Evolutionary conservation across 2,797 vertebrate species (phyloP).

Genomic region (Buphagus erythrorhynchus): DNA sequence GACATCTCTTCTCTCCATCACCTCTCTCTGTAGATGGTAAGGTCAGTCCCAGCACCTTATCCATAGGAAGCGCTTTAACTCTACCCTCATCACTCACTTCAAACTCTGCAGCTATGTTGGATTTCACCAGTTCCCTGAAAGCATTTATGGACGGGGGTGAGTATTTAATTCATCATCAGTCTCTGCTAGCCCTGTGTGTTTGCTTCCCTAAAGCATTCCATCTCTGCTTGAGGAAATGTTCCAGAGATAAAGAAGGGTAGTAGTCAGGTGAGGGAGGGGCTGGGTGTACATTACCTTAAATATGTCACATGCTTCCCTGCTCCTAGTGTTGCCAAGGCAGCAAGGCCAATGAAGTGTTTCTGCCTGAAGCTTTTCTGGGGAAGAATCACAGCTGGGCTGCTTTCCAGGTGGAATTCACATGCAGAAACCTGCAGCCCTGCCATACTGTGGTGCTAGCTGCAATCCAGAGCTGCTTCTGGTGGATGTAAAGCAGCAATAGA

Average conservation of each 20-base stretch:
- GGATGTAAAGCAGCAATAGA: not conserved
- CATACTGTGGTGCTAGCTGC: not conserved
- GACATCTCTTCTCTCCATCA: constrained; percentile 34
- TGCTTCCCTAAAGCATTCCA: not conserved
- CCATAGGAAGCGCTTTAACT: constrained; percentile 81
- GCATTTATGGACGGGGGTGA: constrained; percentile 87
- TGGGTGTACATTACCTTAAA: constrained; percentile 28
- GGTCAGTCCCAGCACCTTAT: constrained; percentile 79
- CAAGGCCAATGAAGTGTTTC: constrained; percentile 19
- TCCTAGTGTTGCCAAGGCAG: constrained; percentile 53
- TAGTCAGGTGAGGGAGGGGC: constrained; percentile 59
- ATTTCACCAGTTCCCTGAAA: constrained; percentile 86
- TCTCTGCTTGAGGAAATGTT: not conserved
- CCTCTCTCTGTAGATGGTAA: constrained; percentile 83
- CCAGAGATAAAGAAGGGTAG: constrained; percentile 28
- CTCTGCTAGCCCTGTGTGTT: not conserved
- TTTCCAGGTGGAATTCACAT: constrained; percentile 39
- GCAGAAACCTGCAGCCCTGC: constrained; percentile 37
- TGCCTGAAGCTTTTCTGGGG: constrained; percentile 43
- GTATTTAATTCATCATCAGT: constrained; percentile 10
- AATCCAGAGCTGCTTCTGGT: not conserved
- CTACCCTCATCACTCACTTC: constrained; percentile 79
- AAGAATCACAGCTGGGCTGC: constrained; percentile 3
- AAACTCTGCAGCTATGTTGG: constrained; percentile 83
- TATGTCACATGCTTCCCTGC: constrained; percentile 46